Conservation (phyloP, 2,113 vertebrate species). For the Isurus oxyrinchus region DNA sequence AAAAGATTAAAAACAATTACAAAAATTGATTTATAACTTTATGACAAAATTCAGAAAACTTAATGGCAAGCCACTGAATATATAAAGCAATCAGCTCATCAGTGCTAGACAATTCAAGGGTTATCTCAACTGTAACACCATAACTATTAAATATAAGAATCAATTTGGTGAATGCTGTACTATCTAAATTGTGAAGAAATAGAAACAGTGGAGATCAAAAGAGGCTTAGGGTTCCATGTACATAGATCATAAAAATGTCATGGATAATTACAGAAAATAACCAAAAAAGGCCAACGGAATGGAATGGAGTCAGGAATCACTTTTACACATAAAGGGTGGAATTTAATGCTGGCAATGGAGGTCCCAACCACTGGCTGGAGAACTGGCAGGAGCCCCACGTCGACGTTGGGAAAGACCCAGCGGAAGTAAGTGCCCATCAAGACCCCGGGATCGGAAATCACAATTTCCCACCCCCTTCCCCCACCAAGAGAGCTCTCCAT, state of each 20-base stretch:
- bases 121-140: neutral
- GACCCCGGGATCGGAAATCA: no score
- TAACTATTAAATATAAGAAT: neutral
- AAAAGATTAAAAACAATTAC: conserved; percentile 23
- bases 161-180: neutral
- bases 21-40: neutral
- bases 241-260: neutral
- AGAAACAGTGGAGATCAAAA: neutral
- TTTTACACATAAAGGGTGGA: neutral
- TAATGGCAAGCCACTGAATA: neutral
- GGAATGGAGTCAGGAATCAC: neutral
- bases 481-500: no score
- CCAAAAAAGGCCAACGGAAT: neutral
- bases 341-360: no score
- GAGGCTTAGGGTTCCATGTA: neutral
- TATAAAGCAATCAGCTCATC: neutral
- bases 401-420: no score
- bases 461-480: no score
- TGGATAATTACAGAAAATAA: neutral
- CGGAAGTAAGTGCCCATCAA: no score
- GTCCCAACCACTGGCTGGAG: no score
- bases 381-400: no score
- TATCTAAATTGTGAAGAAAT: neutral
- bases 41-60: neutral
- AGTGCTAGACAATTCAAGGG: neutral